Conservation (phyloP, 2,113 vertebrate genomes). For the Oryzias javanicus region DNA sequence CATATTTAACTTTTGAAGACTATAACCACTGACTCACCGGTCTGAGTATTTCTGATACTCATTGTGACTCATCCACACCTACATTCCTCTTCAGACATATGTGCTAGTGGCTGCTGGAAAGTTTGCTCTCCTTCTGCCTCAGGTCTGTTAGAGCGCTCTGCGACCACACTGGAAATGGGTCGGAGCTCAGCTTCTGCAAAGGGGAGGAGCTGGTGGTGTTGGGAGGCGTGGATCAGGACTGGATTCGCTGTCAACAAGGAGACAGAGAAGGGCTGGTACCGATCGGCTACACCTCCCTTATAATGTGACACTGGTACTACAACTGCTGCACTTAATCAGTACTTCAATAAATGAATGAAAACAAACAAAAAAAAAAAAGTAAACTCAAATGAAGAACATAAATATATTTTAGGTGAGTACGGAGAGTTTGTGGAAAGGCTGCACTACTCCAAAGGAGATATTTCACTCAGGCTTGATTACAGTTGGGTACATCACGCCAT, state of each 20-base stretch:
- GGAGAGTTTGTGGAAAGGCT: conserved; percentile 48
- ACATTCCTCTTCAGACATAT: conserved; percentile 2
- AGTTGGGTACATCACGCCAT: conserved; percentile 52
- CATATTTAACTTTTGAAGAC: conserved; percentile 9
- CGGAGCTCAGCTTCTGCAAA: conserved; percentile 84
- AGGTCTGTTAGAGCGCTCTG: conserved; percentile 90
- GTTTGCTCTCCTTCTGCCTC: conserved; percentile 13
- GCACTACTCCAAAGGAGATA: conserved; percentile 60
- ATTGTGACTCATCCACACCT: conserved; percentile 34
- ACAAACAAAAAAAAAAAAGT: conserved; percentile 8
- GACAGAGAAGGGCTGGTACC: conserved; percentile 86
- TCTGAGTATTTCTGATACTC: conserved; percentile 6
- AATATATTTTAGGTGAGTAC: conserved; percentile 54
- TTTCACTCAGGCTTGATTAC: conserved; percentile 43
- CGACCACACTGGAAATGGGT: conserved; percentile 78
- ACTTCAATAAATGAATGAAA: conserved; percentile 21
- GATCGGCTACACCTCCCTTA: conserved; percentile 91
- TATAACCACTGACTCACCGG: conserved; percentile 27
- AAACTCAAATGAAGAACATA: conserved; percentile 31
- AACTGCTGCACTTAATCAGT: conserved; percentile 52
- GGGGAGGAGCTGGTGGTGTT: conserved; percentile 87
- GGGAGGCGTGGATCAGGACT: conserved; percentile 87
- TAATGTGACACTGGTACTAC: conserved; percentile 78
- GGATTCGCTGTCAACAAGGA: conserved; percentile 89
- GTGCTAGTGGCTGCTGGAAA: conserved; percentile 3